phyloP scores from a whole-genome alignment of 2,797 vertebrate genomes.

The Sarcoramphus papa region DNA sequence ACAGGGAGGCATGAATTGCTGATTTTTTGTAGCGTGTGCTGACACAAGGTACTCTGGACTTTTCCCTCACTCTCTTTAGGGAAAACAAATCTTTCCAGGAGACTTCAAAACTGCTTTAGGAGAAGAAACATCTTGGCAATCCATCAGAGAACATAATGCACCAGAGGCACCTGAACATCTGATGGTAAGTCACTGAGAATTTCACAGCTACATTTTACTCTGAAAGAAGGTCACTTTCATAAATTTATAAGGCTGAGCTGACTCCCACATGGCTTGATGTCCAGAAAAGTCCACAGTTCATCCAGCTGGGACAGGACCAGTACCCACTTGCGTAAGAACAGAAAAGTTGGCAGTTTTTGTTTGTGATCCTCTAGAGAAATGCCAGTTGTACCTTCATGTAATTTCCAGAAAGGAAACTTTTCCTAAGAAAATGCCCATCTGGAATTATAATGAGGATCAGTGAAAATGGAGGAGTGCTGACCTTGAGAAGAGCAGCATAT shows the following conservation, averaged over 20 bases:
- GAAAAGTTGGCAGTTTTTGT: neutral
- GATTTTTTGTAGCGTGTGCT: neutral
- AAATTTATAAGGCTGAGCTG: neutral
- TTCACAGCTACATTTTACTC: neutral
- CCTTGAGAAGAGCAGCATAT: neutral
- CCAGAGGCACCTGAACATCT: neutral
- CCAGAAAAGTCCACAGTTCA: neutral
- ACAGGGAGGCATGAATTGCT: neutral
- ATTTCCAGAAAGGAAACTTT: neutral
- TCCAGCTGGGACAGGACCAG: neutral
- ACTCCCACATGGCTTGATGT: neutral
- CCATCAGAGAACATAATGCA: neutral
- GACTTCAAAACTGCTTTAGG: neutral
- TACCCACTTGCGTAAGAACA: neutral
- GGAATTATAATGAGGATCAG: neutral
- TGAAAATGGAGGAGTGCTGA: neutral
- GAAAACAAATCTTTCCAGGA: neutral
- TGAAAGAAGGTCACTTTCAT: neutral
- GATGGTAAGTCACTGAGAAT: neutral
- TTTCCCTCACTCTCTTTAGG: neutral
- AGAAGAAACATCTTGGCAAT: neutral
- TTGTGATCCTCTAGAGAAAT: neutral
- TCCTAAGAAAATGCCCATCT: neutral
- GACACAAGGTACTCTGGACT: neutral
- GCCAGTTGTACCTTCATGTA: neutral